Percentiles rank a stretch among this genome's conserved stretches.
Conservation (phyloP, 1,140 invertebrate species). For the Sinonovacula constricta region DNA sequence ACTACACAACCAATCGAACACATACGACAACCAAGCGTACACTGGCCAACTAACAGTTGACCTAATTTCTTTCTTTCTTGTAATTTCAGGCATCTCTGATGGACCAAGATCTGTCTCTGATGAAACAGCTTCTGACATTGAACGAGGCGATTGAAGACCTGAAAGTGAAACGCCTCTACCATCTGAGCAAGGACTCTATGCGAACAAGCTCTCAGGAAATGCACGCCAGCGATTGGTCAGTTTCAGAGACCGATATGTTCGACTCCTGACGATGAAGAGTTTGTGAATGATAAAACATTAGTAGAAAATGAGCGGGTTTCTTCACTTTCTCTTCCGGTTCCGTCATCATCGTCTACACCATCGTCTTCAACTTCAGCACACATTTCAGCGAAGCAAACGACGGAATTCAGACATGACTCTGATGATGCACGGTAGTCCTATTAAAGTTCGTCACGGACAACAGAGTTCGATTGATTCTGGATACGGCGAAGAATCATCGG, state of each 20-base stretch:
- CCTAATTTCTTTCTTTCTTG: not conserved
- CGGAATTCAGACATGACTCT: constrained; percentile 35
- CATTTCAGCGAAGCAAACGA: too few relatives aligned
- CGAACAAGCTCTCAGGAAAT: constrained; percentile 58
- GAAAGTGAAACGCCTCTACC: constrained; percentile 69
- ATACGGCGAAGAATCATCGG: constrained; percentile 36
- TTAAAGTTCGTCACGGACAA: constrained; percentile 23
- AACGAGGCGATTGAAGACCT: constrained; percentile 75
- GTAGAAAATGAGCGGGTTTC: constrained; percentile 24
- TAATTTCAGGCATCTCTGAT: constrained; percentile 71
- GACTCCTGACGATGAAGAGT: constrained; percentile 55
- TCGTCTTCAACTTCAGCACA: too few relatives aligned
- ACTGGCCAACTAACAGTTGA: too few relatives aligned
- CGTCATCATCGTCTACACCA: too few relatives aligned
- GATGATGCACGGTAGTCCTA: constrained; percentile 11
- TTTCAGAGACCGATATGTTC: constrained; percentile 69
- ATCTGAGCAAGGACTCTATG: constrained; percentile 59
- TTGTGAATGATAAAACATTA: constrained; percentile 9
- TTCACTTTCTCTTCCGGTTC: constrained; percentile 33
- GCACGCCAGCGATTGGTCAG: constrained; percentile 60
- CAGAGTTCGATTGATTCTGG: constrained; percentile 42
- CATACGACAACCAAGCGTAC: too few relatives aligned
- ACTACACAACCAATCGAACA: too few relatives aligned
- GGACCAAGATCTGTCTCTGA: constrained; percentile 73
- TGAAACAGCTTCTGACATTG: constrained; percentile 73